A percentile compares a stretch with the other conserved stretches of the same genome.
Conservation (phyloP, 2,113 vertebrate species). For the Clarias magur region DNA sequence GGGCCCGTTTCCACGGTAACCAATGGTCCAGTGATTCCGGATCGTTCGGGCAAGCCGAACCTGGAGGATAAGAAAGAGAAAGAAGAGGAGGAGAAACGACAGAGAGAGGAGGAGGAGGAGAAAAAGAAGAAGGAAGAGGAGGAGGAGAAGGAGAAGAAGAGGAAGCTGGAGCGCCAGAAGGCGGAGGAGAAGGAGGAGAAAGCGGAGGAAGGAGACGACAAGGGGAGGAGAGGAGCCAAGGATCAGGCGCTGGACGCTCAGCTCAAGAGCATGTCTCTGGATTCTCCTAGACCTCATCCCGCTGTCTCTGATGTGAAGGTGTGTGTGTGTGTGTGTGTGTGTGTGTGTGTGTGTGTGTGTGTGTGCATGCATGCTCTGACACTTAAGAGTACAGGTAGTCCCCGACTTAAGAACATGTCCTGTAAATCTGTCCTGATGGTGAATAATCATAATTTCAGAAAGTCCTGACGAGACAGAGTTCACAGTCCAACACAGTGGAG, state of each 20-base stretch:
- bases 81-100: slow-evolving; percentile 65
- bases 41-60: slow-evolving; percentile 83
- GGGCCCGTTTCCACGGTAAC: slow-evolving; percentile 58
- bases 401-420: too few relatives aligned
- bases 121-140: slow-evolving; percentile 70
- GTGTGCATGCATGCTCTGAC: slow-evolving; percentile 78
- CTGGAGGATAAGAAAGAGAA: slow-evolving; percentile 65
- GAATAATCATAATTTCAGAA: too few relatives aligned
- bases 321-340: slow-evolving; percentile 25
- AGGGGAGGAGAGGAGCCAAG: slow-evolving; percentile 67
- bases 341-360: neutral
- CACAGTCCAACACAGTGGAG: too few relatives aligned
- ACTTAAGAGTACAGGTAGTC: neutral
- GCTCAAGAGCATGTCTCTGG: slow-evolving; percentile 70
- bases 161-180: slow-evolving; percentile 56
- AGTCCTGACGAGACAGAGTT: too few relatives aligned
- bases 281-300: slow-evolving; percentile 66
- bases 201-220: slow-evolving; percentile 61
- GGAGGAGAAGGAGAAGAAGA: slow-evolving; percentile 67
- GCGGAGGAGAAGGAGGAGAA: slow-evolving; percentile 48
- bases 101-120: slow-evolving; percentile 66
- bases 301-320: slow-evolving; percentile 71
- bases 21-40: slow-evolving; percentile 77
- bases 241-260: slow-evolving; percentile 66
- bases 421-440: too few relatives aligned